Percentiles rank a stretch among this genome's conserved stretches.
phyloP scores from a whole-genome alignment of 2,888 invertebrate species.

The Heliconius charithonia region DNA sequence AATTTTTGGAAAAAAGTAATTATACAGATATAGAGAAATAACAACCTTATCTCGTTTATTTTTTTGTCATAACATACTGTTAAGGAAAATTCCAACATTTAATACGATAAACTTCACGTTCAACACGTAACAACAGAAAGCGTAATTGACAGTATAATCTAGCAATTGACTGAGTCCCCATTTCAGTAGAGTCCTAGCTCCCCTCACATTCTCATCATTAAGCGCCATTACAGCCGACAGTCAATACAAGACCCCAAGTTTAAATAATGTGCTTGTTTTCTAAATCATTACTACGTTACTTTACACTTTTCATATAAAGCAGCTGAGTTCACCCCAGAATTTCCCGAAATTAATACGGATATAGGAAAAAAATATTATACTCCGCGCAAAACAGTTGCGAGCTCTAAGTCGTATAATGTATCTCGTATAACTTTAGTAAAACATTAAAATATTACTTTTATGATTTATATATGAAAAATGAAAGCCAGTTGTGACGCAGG shows the following conservation, averaged over 20 bases:
- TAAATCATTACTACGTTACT: conserved; percentile 18
- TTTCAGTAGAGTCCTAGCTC: conserved; percentile 35
- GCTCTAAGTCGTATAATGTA: background rate
- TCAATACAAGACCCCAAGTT: conserved; percentile 24
- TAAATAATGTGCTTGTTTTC: conserved; percentile 31
- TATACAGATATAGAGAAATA: no score
- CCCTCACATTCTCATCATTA: conserved; percentile 46
- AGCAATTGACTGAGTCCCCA: conserved; percentile 36
- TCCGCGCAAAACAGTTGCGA: background rate
- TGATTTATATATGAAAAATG: no score
- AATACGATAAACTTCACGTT: no score
- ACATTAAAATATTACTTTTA: no score
- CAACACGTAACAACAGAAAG: background rate
- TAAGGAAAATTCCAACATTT: no score
- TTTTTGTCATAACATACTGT: no score
- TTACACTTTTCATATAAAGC: background rate
- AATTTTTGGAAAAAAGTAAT: no score
- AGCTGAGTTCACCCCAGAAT: background rate
- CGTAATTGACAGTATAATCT: conserved; percentile 23
- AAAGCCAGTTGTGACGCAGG: no score
- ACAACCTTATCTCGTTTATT: no score
- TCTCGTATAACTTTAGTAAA: no score
- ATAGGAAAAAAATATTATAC: background rate
- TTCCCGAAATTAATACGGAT: background rate
- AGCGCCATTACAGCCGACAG: conserved; percentile 41